Conservation (phyloP, 2,797 vertebrate genomes). For the Molossus molossus region DNA sequence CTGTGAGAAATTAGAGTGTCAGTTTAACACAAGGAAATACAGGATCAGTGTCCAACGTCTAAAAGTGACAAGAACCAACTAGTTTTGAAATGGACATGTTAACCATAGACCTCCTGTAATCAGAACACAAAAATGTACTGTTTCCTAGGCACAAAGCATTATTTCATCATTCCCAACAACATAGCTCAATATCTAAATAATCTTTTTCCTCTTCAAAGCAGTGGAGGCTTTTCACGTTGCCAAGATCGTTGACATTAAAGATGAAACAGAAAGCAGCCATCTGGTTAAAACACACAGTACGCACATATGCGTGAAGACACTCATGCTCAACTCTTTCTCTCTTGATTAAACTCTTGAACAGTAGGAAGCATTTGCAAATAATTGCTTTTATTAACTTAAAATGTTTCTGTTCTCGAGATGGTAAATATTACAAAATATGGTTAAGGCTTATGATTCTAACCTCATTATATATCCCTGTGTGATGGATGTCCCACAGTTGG, state of each 20-base stretch:
- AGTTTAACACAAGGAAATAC: not conserved
- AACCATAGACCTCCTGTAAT: not conserved
- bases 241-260: not conserved
- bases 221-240: not conserved
- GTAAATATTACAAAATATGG: not conserved
- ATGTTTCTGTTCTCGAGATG: not conserved
- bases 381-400: slow-evolving; percentile 32
- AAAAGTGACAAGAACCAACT: not conserved
- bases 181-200: not conserved
- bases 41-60: not conserved
- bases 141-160: not conserved
- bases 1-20: not conserved
- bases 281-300: not conserved
- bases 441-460: not conserved
- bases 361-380: not conserved
- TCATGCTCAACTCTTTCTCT: not conserved
- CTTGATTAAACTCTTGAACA: not conserved
- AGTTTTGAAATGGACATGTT: not conserved
- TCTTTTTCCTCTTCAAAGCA: not conserved
- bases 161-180: not conserved
- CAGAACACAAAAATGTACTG: not conserved
- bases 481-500: not conserved
- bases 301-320: accelerated
- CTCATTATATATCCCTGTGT: not conserved
- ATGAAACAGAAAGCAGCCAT: not conserved